Base-by-base conservation (phyloP, 2,113 vertebrate genomes). In the Xiphophorus maculatus region DNA sequence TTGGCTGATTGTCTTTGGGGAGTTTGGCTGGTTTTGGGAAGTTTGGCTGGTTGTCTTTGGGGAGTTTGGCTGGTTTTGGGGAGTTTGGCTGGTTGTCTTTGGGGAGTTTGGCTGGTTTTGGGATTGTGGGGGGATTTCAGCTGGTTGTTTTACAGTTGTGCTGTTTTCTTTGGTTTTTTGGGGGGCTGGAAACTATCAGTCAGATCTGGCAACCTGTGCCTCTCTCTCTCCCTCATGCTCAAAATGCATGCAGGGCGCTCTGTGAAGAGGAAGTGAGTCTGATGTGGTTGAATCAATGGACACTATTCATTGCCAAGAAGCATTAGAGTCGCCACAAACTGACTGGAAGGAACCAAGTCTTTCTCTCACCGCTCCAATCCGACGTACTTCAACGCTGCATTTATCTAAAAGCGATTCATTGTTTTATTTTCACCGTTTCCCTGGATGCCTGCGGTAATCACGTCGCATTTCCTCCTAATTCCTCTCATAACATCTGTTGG, bases 241-340 rank as follows among this genome's bases (percentile, higher is more conserved):
- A 87, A 69, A 82, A 87, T 74, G 73, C 80, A 84, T 81, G 82
- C 73, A 81, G 67, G 71, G 72, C 68, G 66, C 79, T 80, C 37
- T 84, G 84, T 79, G 81, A 82, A 76, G 78, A 90, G 89, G 89
- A 89, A 92, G 90, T 76, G 87, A 87, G 84, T 89, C 90, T 88
- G 91, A 85, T 89, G 82, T 84, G 79, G 70, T 77, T 78, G 81
- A 79, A 90, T 91, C 90, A 93, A 92, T 91, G 89, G 89, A 88
- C 74, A 79, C 91, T 85, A 89, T 93, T 91, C 91, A 91, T 88
- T 84, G 74, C 77, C 79, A 75, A 85, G 76, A 87, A 77, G 84
- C 85, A 88, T 80, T 88, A 83, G 82, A 87, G 68, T 80, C 71
- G 58, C 83, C 80, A 84, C 86, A 84, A 86, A 82, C 72, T 71